Evolutionary conservation across 2,113 vertebrate species (phyloP).

Genomic region (Poeciliopsis turrubarensis): DNA sequence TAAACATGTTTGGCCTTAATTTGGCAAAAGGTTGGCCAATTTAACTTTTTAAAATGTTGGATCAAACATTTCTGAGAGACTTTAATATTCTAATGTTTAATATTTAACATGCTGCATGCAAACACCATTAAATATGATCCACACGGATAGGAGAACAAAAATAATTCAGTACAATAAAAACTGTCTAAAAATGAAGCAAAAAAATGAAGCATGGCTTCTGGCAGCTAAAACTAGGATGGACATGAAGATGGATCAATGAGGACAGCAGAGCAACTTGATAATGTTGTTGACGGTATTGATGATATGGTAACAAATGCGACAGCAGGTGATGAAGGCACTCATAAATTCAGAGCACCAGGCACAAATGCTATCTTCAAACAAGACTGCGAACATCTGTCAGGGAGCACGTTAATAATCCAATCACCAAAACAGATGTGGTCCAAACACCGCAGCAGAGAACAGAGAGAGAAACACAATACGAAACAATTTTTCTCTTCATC

Average conservation of each 20-base stretch:
- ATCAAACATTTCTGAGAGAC: neutral
- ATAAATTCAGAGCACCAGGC: constrained; percentile 62
- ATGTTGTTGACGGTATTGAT: constrained; percentile 63
- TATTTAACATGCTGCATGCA: neutral
- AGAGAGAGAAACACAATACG: constrained; percentile 30
- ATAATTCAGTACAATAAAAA: neutral
- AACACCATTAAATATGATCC: neutral
- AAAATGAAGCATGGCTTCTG: constrained; percentile 11
- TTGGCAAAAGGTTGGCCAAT: too few species aligned
- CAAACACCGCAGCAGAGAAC: constrained; percentile 45
- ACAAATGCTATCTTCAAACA: constrained; percentile 62
- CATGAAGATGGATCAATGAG: constrained; percentile 39
- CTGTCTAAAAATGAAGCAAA: constrained; percentile 10
- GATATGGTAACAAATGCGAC: constrained; percentile 60
- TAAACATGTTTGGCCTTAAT: neutral
- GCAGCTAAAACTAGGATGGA: constrained; percentile 19
- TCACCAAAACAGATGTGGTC: constrained; percentile 73
- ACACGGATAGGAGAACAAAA: neutral
- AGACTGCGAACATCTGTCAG: constrained; percentile 65
- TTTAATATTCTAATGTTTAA: too few species aligned
- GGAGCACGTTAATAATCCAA: constrained; percentile 72
- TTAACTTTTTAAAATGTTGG: neutral
- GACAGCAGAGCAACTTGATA: constrained; percentile 37
- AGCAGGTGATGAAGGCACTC: constrained; percentile 51
- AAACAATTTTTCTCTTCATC: neutral